phyloP scores from a whole-genome alignment of 2,113 vertebrate species.

The Myrmecobius fasciatus region DNA sequence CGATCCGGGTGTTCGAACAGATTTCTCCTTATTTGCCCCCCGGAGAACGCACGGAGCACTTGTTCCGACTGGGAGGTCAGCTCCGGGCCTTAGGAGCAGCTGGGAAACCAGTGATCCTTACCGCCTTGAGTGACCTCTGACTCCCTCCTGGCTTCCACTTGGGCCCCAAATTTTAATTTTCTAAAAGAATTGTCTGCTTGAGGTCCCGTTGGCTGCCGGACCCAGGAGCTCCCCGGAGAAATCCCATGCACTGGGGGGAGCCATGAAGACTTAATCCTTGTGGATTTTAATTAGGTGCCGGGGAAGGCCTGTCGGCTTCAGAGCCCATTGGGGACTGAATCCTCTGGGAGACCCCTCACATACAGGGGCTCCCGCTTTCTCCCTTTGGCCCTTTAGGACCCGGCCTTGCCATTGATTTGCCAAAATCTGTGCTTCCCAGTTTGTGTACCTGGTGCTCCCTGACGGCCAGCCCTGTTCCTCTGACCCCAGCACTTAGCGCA shows the following conservation, averaged over 20 bases:
- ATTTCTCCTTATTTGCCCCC: conserved; percentile 81
- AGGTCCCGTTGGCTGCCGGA: conserved; percentile 32
- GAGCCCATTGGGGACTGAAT: too few species aligned
- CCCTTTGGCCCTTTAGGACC: background rate
- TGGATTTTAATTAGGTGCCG: background rate
- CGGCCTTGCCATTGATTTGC: background rate
- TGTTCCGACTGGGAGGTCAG: conserved; percentile 82
- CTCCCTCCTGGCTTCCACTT: conserved; percentile 79
- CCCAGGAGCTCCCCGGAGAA: conserved; percentile 55
- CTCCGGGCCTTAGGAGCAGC: conserved; percentile 77
- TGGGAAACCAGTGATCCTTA: conserved; percentile 85
- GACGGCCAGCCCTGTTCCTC: background rate
- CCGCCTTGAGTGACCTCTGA: conserved; percentile 77
- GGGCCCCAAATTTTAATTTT: conserved; percentile 81
- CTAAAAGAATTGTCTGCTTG: conserved; percentile 49
- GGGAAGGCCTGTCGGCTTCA: background rate
- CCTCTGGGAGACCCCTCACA: too few species aligned
- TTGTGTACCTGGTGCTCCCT: too few species aligned
- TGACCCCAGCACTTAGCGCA: background rate
- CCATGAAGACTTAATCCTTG: background rate
- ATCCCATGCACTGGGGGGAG: background rate
- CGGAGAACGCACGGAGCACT: conserved; percentile 79
- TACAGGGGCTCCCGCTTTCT: fast-evolving
- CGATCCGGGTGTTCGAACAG: conserved; percentile 66
- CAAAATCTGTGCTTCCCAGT: too few species aligned